phyloP scores from a whole-genome alignment of 1,140 invertebrate genomes.

The Holotrichia oblita region DNA sequence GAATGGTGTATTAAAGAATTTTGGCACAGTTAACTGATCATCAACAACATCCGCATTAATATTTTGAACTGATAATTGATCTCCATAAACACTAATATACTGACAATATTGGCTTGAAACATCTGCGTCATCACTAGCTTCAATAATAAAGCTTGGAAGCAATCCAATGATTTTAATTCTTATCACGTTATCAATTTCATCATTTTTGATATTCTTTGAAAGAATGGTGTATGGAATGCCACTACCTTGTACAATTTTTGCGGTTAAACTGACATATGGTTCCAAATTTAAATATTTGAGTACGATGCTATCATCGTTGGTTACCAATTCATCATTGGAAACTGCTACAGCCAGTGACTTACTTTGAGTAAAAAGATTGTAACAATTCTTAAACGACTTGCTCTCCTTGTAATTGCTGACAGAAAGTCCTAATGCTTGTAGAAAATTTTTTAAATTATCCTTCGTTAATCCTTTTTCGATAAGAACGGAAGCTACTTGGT shows the following conservation, averaged over 20 bases:
- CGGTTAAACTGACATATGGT: not conserved
- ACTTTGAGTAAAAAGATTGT: not conserved
- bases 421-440: not conserved
- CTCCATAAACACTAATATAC: not conserved
- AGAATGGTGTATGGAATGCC: not conserved
- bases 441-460: not conserved
- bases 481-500: not conserved
- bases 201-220: not conserved
- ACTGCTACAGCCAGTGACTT: not conserved
- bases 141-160: not conserved
- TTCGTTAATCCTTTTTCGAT: not conserved
- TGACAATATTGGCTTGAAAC: not conserved
- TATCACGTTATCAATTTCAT: not conserved
- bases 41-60: not conserved
- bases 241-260: not conserved
- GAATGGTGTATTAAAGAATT: conserved; percentile 10
- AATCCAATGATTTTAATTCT: not conserved
- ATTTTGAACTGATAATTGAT: not conserved
- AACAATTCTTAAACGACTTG: not conserved
- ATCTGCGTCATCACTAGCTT: not conserved
- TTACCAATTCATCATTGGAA: not conserved
- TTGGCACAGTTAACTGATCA: not conserved
- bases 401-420: not conserved
- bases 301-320: not conserved
- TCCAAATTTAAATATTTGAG: not conserved